A percentile compares a stretch with the other conserved stretches of the same genome.
Conservation (phyloP, 30 jellyfish, hydroid and myxozoan genomes). For the Catostylus mosaicus region DNA sequence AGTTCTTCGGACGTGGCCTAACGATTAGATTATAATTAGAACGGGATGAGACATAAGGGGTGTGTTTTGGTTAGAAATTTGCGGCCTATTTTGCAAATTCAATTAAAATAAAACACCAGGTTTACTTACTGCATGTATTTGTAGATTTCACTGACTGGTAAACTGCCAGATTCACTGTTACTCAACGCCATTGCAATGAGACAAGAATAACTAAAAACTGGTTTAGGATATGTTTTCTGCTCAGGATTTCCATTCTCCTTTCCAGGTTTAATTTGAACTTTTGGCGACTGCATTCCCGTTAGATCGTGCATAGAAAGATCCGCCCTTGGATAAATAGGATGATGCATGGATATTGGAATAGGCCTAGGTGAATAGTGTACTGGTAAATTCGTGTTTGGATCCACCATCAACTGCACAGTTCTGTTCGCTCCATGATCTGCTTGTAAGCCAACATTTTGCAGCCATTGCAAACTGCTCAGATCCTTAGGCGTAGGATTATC, state of each 20-base stretch:
- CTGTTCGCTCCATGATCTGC: constrained; percentile 80
- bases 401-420: constrained; percentile 91
- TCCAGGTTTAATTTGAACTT: constrained; percentile 68
- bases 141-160: constrained; percentile 98
- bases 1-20: too few relatives aligned
- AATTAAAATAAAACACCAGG: background rate
- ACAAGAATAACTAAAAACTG: constrained; percentile 97
- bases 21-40: too few relatives aligned
- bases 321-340: constrained; percentile 56
- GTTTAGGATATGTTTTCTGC: constrained; percentile 90
- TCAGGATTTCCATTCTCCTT: constrained; percentile 89
- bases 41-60: background rate
- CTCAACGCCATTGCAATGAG: constrained; percentile 96
- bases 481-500: constrained; percentile 79
- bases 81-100: background rate
- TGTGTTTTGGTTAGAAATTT: too few relatives aligned
- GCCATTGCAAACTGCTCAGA: constrained; percentile 88
- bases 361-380: constrained; percentile 81
- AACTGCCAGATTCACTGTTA: constrained; percentile 92
- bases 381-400: constrained; percentile 94
- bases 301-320: constrained; percentile 63
- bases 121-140: constrained; percentile 95
- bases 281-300: constrained; percentile 54
- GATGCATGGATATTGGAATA: constrained; percentile 59
- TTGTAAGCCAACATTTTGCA: constrained; percentile 87